These are phyloP conservation scores for Podotricha telesiphe DNA, from an alignment of 2,888 invertebrate genomes.

Conservation along the genomic window DNA sequence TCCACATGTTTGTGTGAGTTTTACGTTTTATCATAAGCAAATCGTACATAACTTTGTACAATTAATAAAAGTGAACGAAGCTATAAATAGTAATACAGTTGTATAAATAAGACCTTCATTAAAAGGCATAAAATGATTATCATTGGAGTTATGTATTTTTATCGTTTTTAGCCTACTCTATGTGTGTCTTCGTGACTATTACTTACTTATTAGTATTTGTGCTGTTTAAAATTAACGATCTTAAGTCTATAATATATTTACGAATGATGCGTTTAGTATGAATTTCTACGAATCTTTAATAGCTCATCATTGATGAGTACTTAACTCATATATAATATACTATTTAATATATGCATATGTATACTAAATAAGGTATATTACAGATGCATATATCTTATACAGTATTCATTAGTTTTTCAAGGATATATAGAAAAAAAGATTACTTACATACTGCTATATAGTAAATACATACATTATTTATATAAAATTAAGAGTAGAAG, in stretches of 20 bases:
- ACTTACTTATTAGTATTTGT: conserved; percentile 15
- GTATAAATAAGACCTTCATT: neutral
- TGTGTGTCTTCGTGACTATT: conserved; percentile 3
- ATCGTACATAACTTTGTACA: neutral
- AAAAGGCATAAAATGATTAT: conserved; percentile 1
- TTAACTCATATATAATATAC: too few relatives aligned
- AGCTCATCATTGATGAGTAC: too few relatives aligned
- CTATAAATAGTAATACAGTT: conserved; percentile 9
- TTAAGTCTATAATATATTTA: neutral
- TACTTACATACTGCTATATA: too few relatives aligned
- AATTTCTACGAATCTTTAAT: neutral
- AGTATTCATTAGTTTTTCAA: neutral
- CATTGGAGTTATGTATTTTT: neutral
- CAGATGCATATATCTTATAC: too few relatives aligned
- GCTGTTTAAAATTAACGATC: conserved; percentile 13
- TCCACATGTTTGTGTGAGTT: neutral
- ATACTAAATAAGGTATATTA: conserved; percentile 2
- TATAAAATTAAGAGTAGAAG: too few relatives aligned
- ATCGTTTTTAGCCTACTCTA: neutral
- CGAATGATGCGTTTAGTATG: conserved; percentile 1
- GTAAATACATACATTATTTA: too few relatives aligned
- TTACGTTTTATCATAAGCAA: conserved; percentile 7
- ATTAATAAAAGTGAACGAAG: neutral
- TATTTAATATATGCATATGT: neutral
- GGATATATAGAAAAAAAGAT: too few relatives aligned